These are phyloP conservation scores for Spinibarbus caldwelli DNA, from an alignment of 2,797 vertebrate species.

Conservation along the genomic window DNA sequence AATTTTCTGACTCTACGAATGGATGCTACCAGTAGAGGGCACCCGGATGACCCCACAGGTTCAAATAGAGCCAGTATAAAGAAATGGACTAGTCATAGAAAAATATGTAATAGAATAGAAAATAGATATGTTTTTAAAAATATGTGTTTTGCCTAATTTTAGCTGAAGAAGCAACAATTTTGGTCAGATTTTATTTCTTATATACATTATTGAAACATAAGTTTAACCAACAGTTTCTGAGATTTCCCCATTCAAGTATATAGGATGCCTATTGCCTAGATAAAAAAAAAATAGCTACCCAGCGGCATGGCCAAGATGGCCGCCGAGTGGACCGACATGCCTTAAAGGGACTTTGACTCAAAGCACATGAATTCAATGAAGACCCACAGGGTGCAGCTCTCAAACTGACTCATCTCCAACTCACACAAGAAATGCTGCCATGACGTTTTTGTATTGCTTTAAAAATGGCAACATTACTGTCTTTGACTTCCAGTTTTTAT, in stretches of 20 bases:
- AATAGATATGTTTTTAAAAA: no score
- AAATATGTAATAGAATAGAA: no score
- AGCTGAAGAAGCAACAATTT: no score
- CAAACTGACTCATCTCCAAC: slow-evolving; percentile 18
- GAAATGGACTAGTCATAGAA: no score
- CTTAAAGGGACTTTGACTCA: slow-evolving; percentile 25
- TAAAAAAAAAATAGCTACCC: neutral
- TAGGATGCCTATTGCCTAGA: neutral
- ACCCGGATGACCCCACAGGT: no score
- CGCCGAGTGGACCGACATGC: neutral
- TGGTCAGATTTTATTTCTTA: neutral
- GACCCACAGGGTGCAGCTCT: neutral
- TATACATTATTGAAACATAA: neutral
- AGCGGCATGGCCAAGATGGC: neutral
- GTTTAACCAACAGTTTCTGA: neutral
- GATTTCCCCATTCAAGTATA: neutral
- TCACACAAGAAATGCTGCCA: neutral
- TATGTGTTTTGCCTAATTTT: no score
- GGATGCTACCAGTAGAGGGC: no score
- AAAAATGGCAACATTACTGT: slow-evolving; percentile 3
- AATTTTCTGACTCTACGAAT: no score
- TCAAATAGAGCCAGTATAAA: no score
- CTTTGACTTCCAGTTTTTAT: neutral
- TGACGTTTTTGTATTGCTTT: slow-evolving; percentile 22
- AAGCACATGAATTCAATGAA: slow-evolving; percentile 14